A percentile compares a stretch with the other conserved stretches of the same genome.
Conservation (phyloP, 2,888 invertebrate genomes). For the Papilio elwesi region DNA sequence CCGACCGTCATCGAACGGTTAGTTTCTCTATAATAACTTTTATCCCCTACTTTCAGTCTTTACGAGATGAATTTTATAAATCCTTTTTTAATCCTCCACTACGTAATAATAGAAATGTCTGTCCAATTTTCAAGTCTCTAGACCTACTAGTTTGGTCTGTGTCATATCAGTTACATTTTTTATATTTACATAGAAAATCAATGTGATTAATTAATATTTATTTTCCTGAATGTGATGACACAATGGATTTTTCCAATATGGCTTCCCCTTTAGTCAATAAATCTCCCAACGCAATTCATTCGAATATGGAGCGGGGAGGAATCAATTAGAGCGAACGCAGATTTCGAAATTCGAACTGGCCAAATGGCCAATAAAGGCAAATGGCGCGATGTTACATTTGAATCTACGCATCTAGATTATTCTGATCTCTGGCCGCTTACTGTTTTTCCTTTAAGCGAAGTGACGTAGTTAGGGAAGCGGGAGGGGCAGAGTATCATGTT, state of each 20-base stretch:
- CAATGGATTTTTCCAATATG: slow-evolving; percentile 40
- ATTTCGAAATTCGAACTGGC: slow-evolving; percentile 68
- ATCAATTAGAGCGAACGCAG: slow-evolving; percentile 72
- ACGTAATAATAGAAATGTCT: too few species aligned
- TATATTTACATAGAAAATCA: too few species aligned
- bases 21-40: too few species aligned
- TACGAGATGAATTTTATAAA: too few species aligned
- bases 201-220: slow-evolving; percentile 23
- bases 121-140: too few species aligned
- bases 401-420: slow-evolving; percentile 57
- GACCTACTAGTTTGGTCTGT: too few species aligned
- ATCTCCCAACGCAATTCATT: slow-evolving; percentile 59
- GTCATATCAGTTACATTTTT: too few species aligned
- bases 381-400: slow-evolving; percentile 69
- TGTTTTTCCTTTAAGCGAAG: slow-evolving; percentile 31
- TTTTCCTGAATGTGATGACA: slow-evolving; percentile 15
- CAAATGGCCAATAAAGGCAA: slow-evolving; percentile 78
- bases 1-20: too few species aligned
- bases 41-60: too few species aligned
- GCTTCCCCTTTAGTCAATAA: slow-evolving; percentile 43
- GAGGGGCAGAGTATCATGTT: slow-evolving; percentile 52
- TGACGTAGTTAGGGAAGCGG: slow-evolving; percentile 35
- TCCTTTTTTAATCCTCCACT: too few species aligned
- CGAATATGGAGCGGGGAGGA: slow-evolving; percentile 61
- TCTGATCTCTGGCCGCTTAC: slow-evolving; percentile 50